Percentiles rank a stretch among this genome's conserved stretches.
These are phyloP conservation scores for Catonia carolina DNA, from an alignment of 2,888 invertebrate genomes.

Conservation along the genomic window DNA sequence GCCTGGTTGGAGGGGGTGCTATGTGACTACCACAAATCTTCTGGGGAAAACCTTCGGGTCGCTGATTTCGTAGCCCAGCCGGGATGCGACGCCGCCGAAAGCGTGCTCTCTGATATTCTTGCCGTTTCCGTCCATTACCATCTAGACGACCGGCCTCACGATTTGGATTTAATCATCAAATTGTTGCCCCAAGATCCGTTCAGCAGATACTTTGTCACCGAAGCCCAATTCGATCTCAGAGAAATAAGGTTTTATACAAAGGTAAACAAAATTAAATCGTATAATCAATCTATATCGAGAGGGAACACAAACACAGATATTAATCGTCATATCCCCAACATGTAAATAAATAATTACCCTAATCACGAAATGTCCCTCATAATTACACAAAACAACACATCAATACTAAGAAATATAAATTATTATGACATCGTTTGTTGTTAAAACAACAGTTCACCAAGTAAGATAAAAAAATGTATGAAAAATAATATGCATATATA, in stretches of 20 bases:
- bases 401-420: no score
- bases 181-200: slow-evolving; percentile 72
- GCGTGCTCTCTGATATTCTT: slow-evolving; percentile 67
- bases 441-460: no score
- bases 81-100: slow-evolving; percentile 53
- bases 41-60: slow-evolving; percentile 38
- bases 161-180: slow-evolving; percentile 59
- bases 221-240: slow-evolving; percentile 73
- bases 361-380: no score
- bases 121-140: slow-evolving; percentile 66
- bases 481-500: no score
- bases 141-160: slow-evolving; percentile 41
- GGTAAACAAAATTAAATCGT: slow-evolving; percentile 44
- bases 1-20: slow-evolving; percentile 52
- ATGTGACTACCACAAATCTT: slow-evolving; percentile 44
- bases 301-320: no score
- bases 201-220: slow-evolving; percentile 70
- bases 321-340: no score
- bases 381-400: no score
- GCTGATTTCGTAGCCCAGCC: slow-evolving; percentile 50
- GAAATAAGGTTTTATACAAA: slow-evolving; percentile 78
- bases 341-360: no score
- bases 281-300: no score
- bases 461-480: no score
- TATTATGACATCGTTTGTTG: no score